Conservation (phyloP, 2,113 vertebrate species). For the Plectropomus leopardus region DNA sequence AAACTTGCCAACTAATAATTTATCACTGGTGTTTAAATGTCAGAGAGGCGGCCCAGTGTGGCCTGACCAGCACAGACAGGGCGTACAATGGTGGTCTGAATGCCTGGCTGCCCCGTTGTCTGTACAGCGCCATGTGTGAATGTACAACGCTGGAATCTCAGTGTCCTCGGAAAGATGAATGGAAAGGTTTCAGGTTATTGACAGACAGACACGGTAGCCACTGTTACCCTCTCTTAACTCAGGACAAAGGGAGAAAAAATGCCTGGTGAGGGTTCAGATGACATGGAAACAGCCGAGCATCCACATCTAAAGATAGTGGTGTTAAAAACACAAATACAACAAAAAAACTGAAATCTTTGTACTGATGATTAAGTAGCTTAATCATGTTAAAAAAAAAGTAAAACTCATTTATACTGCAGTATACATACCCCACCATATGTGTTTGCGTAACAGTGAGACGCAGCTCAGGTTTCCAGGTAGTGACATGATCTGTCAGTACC, state of each 20-base stretch:
- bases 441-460: slow-evolving; percentile 18
- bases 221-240: neutral
- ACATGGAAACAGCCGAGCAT: slow-evolving; percentile 2
- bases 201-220: slow-evolving; percentile 12
- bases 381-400: neutral
- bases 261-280: slow-evolving; percentile 9
- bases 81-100: neutral
- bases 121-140: slow-evolving; percentile 24
- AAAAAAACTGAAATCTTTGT: neutral
- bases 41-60: neutral
- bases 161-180: slow-evolving; percentile 18
- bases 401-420: too few species aligned
- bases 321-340: neutral
- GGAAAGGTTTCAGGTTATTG: slow-evolving; percentile 46
- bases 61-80: too few species aligned
- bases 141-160: slow-evolving; percentile 26
- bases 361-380: neutral
- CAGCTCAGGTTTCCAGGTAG: slow-evolving; percentile 50
- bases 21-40: slow-evolving; percentile 29
- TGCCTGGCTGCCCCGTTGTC: neutral
- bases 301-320: neutral
- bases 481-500: slow-evolving; percentile 45
- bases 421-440: neutral
- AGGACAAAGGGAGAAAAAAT: neutral
- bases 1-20: slow-evolving; percentile 31